Evolutionary conservation across 2,113 vertebrate species (phyloP).

Genomic region (Odobenus rosmarus): DNA sequence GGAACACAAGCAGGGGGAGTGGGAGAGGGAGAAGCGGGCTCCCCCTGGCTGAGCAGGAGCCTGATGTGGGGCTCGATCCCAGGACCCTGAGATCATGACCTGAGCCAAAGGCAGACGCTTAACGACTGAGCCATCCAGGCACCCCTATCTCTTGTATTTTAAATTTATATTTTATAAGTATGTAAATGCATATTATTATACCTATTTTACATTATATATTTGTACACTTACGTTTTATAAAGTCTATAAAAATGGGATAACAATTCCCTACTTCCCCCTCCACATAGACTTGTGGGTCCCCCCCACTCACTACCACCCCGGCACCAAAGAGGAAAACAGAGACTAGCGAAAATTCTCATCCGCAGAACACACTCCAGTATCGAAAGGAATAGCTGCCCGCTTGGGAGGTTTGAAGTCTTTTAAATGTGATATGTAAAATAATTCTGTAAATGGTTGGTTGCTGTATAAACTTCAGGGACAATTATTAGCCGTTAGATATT

Average conservation of each 20-base stretch:
- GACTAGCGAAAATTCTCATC: background rate
- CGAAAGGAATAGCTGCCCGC: background rate
- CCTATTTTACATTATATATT: background rate
- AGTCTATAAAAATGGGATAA: background rate
- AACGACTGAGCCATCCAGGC: too few relatives aligned
- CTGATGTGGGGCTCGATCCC: too few relatives aligned
- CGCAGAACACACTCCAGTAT: background rate
- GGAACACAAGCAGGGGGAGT: too few relatives aligned
- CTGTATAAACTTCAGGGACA: background rate
- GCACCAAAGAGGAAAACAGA: background rate
- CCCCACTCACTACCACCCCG: background rate
- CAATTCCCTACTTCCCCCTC: background rate
- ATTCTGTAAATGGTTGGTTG: background rate
- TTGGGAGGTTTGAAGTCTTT: background rate
- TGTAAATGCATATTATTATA: background rate
- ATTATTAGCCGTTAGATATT: constrained; percentile 2
- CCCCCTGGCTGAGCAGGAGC: too few relatives aligned
- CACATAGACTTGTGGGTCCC: background rate
- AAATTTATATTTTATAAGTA: background rate
- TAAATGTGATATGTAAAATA: background rate
- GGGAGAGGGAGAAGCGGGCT: too few relatives aligned
- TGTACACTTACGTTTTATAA: background rate
- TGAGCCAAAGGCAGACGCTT: too few relatives aligned
- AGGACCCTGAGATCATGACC: too few relatives aligned
- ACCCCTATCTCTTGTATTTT: background rate